Percentiles rank a stretch among this genome's conserved stretches.
Conservation (phyloP, 1,140 invertebrate genomes). For the Batillaria attramentaria region DNA sequence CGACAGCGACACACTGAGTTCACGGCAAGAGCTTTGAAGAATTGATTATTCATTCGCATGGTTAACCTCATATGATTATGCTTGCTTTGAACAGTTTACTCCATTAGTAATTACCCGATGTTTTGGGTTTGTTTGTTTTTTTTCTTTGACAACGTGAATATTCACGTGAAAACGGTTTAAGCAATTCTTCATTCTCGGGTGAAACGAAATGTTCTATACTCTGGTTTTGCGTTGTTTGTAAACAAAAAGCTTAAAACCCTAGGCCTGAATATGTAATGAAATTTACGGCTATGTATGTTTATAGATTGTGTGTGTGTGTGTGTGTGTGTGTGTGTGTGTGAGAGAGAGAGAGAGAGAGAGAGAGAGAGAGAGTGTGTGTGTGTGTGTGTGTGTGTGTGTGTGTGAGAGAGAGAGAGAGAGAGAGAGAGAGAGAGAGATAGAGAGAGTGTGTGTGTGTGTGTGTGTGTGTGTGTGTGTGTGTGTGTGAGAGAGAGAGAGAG, state of each 20-base stretch:
- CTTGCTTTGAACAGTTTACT: too few relatives aligned
- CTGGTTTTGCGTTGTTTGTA: not conserved
- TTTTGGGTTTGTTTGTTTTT: not conserved
- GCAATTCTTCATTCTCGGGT: not conserved
- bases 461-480: conserved; percentile 2
- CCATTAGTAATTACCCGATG: too few relatives aligned
- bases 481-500: not conserved
- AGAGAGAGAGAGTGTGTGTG: not conserved
- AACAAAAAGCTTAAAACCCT: not conserved
- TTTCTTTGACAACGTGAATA: not conserved
- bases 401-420: not conserved
- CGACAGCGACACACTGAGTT: too few relatives aligned
- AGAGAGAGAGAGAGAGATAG: too few relatives aligned
- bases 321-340: conserved; percentile 2
- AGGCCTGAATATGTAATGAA: not conserved
- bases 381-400: conserved; percentile 2
- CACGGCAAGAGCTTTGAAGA: too few relatives aligned
- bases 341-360: too few relatives aligned
- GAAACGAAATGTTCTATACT: not conserved
- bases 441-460: not conserved
- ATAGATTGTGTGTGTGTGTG: not conserved
- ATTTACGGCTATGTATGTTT: not conserved
- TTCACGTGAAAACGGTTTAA: not conserved
- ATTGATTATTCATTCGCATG: too few relatives aligned
- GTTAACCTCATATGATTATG: too few relatives aligned